Evolutionary conservation across 2,888 invertebrate genomes (phyloP), one percentile per base, ranked within the genome.

Genomic region (Alsophila aescularia): DNA sequence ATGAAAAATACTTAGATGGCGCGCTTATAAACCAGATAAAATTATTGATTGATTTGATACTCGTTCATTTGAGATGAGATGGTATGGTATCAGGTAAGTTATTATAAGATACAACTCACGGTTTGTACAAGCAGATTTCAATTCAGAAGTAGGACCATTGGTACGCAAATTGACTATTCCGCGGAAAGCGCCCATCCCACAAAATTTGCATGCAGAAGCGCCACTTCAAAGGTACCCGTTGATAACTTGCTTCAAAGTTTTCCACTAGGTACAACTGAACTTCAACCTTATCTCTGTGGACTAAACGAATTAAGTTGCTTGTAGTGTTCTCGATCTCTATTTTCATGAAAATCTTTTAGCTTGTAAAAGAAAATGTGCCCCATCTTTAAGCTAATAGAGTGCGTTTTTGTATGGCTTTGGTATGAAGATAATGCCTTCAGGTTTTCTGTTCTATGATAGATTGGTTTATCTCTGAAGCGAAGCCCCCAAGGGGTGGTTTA

Each of bases 201-300:
- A 66, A 78, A 78, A 90, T 90, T 90, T 90, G 89, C 87, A 90
- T 90, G 91, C 91, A 89, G 91, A 90, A 90, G 91, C 88, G 86
- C 88, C 85, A 87, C 87, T 90, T 89, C 91, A 90, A 91, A 91
- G 88, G 85, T 81, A 85, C 83, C 84, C 74, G 80, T 82, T 85
- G 75, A 76, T 79, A 85, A 85, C 83, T 81, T 31, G 68, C 70
- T 75, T 72, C 68, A 66, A 62, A 64, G 58, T 58, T 66, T 60
- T 35, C n/a, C 8, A 12, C 10, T 27, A 60, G 35, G 18, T 15
- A 31, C 8, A 41, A 29, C 1, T 10, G 2, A 73, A 64, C 58
- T 32, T 52, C 15, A 16, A 50, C 67, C 44, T 54, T 80, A 70
- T 18, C 0, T 0, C 0, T 0, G 0, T 1, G 0, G 0, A 0